A percentile compares a stretch with the other conserved stretches of the same genome.
Evolutionary conservation across 92 coral and sea anemone species (phyloP).

Genomic region (Ricordea florida): DNA sequence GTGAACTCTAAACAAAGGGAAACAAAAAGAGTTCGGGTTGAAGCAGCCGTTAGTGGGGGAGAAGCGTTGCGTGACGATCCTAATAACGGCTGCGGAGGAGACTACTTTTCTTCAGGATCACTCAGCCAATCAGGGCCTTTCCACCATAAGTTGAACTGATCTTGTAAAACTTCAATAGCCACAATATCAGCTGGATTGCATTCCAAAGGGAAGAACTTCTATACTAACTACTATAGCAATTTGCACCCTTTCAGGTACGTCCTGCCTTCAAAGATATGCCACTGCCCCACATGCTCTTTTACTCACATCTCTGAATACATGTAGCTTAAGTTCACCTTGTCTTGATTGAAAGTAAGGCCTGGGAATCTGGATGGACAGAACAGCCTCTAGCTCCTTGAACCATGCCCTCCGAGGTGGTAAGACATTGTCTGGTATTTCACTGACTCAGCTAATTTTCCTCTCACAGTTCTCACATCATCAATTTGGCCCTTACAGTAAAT

Average conservation of each 20-base stretch:
- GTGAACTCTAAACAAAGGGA: no score
- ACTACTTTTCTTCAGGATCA: not conserved
- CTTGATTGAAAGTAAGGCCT: conserved; percentile 5
- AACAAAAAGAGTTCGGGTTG: no score
- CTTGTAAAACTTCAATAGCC: not conserved
- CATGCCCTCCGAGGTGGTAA: not conserved
- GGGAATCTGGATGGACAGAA: not conserved
- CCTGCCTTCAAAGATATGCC: no score
- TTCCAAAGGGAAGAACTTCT: not conserved
- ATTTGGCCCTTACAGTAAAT: conserved; percentile 11
- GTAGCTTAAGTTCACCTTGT: not conserved
- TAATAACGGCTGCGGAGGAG: no score
- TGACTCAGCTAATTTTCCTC: not conserved
- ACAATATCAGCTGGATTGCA: conserved; percentile 6
- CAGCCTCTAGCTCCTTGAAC: not conserved
- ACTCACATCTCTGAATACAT: conserved; percentile 14
- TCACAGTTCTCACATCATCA: conserved; percentile 27
- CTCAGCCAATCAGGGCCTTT: not conserved
- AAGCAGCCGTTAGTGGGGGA: no score
- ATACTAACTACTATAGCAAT: not conserved
- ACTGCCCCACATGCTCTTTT: no score
- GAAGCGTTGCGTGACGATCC: no score
- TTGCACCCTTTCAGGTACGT: not conserved
- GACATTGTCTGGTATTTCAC: conserved; percentile 1
- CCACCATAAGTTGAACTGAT: not conserved